phyloP scores from a whole-genome alignment of 92 coral and sea anemone species.

The Epizoanthus scotinus region DNA sequence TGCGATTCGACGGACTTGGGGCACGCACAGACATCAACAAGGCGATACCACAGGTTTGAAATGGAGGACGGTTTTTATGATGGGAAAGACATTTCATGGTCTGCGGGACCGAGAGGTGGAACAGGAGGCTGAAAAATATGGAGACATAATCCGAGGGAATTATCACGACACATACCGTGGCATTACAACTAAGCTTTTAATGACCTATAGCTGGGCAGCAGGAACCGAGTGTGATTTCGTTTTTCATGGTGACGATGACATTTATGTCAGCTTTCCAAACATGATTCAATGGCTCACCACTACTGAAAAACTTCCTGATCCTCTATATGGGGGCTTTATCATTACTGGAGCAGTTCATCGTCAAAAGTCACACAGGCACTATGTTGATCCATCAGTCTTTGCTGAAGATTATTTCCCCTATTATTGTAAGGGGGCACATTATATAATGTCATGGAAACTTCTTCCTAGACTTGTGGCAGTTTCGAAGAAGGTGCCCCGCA shows the following conservation, averaged over 20 bases:
- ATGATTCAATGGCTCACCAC: constrained; percentile 67
- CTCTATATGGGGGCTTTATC: constrained; percentile 76
- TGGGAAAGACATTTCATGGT: constrained; percentile 50
- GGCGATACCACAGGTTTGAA: neutral
- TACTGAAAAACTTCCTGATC: constrained; percentile 23
- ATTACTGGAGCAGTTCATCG: constrained; percentile 67
- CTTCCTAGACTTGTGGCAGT: constrained; percentile 64
- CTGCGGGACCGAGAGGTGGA: constrained; percentile 47
- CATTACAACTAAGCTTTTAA: constrained; percentile 72
- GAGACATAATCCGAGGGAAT: constrained; percentile 78
- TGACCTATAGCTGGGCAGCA: constrained; percentile 90
- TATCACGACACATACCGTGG: constrained; percentile 72
- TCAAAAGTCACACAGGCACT: constrained; percentile 70
- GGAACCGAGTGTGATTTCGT: constrained; percentile 53
- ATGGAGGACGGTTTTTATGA: constrained; percentile 72
- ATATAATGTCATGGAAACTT: constrained; percentile 69
- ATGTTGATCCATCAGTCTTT: constrained; percentile 56
- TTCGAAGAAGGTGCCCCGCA: constrained; percentile 55
- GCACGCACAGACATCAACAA: constrained; percentile 34
- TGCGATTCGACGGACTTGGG: constrained; percentile 74
- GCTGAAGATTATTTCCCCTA: constrained; percentile 62
- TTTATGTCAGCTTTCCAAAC: constrained; percentile 75
- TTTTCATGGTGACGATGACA: constrained; percentile 90
- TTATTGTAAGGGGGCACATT: constrained; percentile 84
- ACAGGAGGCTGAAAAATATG: constrained; percentile 59